These are phyloP conservation scores for Mimas tiliae DNA, from an alignment of 2,888 invertebrate species.

Conservation along the genomic window DNA sequence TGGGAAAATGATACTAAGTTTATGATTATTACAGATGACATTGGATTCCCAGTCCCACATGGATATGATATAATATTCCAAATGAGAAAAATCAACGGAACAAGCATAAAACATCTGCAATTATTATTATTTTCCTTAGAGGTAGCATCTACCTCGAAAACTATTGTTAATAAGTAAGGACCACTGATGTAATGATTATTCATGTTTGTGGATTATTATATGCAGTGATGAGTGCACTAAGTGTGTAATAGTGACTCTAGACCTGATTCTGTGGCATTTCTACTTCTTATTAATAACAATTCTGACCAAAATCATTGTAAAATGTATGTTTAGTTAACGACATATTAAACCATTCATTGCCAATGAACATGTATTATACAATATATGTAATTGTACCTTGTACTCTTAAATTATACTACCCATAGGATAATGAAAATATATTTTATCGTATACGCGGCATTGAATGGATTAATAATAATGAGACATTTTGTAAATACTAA, in stretches of 20 bases:
- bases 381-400: background rate
- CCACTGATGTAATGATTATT: slow-evolving; percentile 14
- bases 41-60: background rate
- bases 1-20: background rate
- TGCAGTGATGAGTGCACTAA: background rate
- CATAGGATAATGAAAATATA: no score
- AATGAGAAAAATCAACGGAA: background rate
- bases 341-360: slow-evolving; percentile 21
- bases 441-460: slow-evolving; percentile 1
- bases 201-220: background rate
- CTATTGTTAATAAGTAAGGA: slow-evolving; percentile 1
- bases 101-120: background rate
- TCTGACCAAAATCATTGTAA: slow-evolving; percentile 16
- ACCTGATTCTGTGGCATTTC: slow-evolving; percentile 23
- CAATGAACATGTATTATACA: background rate
- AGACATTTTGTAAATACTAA: slow-evolving; percentile 16
- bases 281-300: slow-evolving; percentile 14
- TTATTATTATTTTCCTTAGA: background rate
- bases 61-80: background rate
- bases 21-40: slow-evolving; percentile 1
- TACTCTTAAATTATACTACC: background rate
- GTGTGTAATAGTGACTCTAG: background rate
- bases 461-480: slow-evolving; percentile 14
- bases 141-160: slow-evolving; percentile 15
- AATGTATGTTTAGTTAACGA: slow-evolving; percentile 8